phyloP scores from a whole-genome alignment of 2,797 vertebrate species.

The Mormyrops boulengeri region DNA sequence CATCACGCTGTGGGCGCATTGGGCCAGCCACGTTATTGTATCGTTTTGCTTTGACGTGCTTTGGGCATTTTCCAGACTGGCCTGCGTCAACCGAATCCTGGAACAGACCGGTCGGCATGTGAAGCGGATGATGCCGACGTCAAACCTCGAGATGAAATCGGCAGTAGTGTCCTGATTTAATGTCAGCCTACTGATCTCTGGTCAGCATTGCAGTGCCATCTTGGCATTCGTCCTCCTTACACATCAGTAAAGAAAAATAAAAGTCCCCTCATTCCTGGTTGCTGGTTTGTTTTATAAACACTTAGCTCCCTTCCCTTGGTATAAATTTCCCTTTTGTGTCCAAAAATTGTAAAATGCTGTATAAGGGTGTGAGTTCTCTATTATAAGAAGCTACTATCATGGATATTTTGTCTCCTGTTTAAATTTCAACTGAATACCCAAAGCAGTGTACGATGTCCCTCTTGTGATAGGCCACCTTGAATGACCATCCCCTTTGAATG shows the following conservation, averaged over 20 bases:
- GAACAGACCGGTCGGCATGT: not conserved
- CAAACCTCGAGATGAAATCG: not conserved
- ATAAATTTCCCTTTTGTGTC: not conserved
- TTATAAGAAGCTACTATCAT: not conserved
- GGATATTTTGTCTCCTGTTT: slow-evolving; percentile 12
- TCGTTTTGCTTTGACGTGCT: slow-evolving; percentile 3
- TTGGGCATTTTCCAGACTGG: not conserved
- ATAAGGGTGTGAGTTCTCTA: not conserved
- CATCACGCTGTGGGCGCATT: not conserved
- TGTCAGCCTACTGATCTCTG: not conserved
- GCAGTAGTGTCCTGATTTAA: not conserved
- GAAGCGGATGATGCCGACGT: not conserved
- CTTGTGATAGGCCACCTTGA: slow-evolving; percentile 39
- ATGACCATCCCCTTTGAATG: slow-evolving; percentile 46
- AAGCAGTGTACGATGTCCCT: slow-evolving; percentile 30
- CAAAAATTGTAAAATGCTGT: slow-evolving; percentile 22
- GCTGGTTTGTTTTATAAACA: not conserved
- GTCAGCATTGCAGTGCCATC: not conserved
- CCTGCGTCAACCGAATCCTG: not conserved
- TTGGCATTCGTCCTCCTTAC: not conserved
- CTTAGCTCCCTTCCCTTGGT: not conserved
- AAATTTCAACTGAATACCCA: not conserved
- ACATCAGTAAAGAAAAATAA: not conserved
- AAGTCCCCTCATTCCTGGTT: not conserved
- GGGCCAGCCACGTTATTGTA: not conserved